Base-by-base conservation (phyloP, 2,888 invertebrate species). In the Trypoxylon attenuatum region DNA sequence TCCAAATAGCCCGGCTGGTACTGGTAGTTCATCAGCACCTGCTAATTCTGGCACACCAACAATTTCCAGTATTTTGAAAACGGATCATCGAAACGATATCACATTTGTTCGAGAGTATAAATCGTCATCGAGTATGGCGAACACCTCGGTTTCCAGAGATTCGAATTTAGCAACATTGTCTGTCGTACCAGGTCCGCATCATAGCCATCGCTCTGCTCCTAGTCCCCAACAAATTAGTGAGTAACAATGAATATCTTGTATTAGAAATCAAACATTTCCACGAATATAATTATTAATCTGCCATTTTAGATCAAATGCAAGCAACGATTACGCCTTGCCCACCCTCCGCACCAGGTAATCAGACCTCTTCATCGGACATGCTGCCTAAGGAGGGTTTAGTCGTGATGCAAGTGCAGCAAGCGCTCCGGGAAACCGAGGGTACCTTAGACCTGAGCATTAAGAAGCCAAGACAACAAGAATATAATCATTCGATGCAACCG, bases 371-470 rank as follows among this genome's bases (percentile, higher is more conserved):
- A 52, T 87, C 89, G 62, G 89, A 89, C 25, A 85, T 88, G 45
- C 87, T 90, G 76, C 89, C 90, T 62, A 91, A 90, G 71, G 92
- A 92, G 74, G 92, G 92, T 69, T 87, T 93, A 45, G 91, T 93
- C 58, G 89, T 93, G 52, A 87, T 91, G 80, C 90, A 90, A 81
- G 90, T 90, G 53, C 83, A 83, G 55, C 90, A 89, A 72, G 87
- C 89, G 0, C 88, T 90, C 75, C 89, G 89, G n/a, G 89, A 91
- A 25, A 89, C 89, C 0, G 92, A 91, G 80, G 91, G 91, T 1
- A 94, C 93, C 0, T 88, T 94, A 0, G 94, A 95, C 81, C 88
- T 94, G 69, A 94, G 94, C 80, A 92, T 94, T 57, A 94, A 94
- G 86, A 92, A 93, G 75, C 92, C 92, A 1, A 85, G 92, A 73